phyloP scores from a whole-genome alignment of 2,113 vertebrate genomes.

The Notechis scutatus region DNA sequence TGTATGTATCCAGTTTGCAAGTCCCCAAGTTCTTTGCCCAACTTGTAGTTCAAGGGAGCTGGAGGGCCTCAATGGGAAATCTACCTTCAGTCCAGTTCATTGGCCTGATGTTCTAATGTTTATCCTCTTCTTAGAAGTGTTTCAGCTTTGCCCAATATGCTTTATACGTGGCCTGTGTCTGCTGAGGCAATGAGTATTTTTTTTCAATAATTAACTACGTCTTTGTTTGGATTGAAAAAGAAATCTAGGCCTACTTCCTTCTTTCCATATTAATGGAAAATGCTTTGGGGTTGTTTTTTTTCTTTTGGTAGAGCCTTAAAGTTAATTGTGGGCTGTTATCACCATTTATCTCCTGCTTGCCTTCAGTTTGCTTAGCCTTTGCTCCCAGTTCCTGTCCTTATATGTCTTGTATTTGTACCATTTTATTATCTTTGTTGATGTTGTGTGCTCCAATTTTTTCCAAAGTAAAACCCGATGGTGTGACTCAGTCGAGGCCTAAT shows the following conservation, averaged over 20 bases:
- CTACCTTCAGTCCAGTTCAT: not conserved
- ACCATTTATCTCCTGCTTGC: not conserved
- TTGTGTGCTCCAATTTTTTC: not conserved
- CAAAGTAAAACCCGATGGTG: not conserved
- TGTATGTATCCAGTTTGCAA: not conserved
- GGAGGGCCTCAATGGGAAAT: not conserved
- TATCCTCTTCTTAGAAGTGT: not conserved
- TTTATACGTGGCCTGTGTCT: not conserved
- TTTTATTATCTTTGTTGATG: not conserved
- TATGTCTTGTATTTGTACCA: not conserved
- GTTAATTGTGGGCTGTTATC: not conserved
- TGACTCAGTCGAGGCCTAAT: constrained; percentile 7
- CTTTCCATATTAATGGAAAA: not conserved
- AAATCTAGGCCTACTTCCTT: not conserved
- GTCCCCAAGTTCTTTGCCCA: not conserved
- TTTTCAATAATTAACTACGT: not conserved
- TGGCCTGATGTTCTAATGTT: not conserved
- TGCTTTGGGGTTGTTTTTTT: not conserved
- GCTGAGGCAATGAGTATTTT: not conserved
- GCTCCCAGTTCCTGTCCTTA: constrained; percentile 2
- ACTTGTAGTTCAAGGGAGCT: not conserved
- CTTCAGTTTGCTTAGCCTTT: constrained; percentile 6
- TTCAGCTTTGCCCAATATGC: not conserved
- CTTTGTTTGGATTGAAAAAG: not conserved
- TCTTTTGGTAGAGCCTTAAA: not conserved